A percentile compares a stretch with the other conserved stretches of the same genome.
These are phyloP conservation scores for Rhynchomys soricoides DNA, from an alignment of 2,113 vertebrate genomes.

Conservation along the genomic window DNA sequence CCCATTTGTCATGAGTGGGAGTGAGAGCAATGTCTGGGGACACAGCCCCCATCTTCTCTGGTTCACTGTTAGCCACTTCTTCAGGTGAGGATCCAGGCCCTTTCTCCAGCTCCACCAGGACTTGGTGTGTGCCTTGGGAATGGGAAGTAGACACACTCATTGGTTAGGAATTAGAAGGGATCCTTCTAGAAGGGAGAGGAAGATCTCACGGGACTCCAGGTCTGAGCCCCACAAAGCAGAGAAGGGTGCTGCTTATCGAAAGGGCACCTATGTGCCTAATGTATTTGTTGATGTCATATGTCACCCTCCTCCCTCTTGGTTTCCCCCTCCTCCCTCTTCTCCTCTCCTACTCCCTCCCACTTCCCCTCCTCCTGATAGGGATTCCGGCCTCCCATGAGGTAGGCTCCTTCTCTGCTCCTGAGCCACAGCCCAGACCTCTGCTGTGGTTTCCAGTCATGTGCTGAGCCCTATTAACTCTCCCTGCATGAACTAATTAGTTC, in stretches of 20 bases:
- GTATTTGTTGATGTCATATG: not conserved
- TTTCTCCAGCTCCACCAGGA: not conserved
- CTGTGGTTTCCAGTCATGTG: not conserved
- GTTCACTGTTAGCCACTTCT: not conserved
- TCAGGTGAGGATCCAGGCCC: not conserved
- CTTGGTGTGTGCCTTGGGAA: not conserved
- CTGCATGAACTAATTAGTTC: not conserved
- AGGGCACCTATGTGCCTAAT: rapidly evolving
- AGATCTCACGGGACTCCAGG: not conserved
- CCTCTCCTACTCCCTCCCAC: too few relatives aligned
- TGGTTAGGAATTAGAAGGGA: rapidly evolving
- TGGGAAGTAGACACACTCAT: not conserved
- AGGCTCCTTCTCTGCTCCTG: not conserved
- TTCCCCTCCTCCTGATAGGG: not conserved
- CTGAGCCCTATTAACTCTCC: not conserved
- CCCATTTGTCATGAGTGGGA: too few relatives aligned
- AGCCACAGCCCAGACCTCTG: not conserved
- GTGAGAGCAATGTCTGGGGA: not conserved
- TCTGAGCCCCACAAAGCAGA: not conserved
- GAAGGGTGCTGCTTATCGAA: not conserved
- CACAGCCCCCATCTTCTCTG: not conserved
- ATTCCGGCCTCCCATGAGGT: not conserved
- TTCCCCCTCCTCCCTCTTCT: not conserved
- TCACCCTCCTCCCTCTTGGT: too few relatives aligned
- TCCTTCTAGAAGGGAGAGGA: not conserved